Conservation (phyloP, 2,888 invertebrate genomes). For the Koerneria pararmatus region DNA sequence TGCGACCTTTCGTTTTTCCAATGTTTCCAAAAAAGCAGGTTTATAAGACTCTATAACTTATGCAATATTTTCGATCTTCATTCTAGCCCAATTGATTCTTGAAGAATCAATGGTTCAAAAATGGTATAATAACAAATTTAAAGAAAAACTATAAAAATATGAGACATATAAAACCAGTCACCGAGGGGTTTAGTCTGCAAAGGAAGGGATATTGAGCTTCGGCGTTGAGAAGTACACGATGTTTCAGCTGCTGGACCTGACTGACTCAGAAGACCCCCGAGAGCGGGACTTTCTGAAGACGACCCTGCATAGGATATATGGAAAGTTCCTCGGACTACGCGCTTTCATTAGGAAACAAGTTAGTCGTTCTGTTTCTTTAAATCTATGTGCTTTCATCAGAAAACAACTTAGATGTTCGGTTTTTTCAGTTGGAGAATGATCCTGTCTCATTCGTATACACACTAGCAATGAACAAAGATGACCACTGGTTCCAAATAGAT, state of each 20-base stretch:
- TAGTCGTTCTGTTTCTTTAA: neutral
- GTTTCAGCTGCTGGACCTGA: conserved; percentile 85
- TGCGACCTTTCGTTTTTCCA: no score
- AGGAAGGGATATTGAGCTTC: neutral
- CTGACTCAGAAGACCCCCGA: conserved; percentile 97
- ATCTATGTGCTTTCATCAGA: conserved; percentile 27
- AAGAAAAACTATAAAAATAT: conserved; percentile 4
- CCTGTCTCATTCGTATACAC: no score
- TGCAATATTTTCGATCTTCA: neutral
- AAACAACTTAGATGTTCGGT: neutral
- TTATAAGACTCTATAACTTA: no score
- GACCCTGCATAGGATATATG: conserved; percentile 95
- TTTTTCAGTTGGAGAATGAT: neutral
- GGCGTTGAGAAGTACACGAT: no score
- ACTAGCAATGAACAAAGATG: no score
- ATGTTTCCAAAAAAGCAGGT: no score
- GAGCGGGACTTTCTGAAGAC: conserved; percentile 98
- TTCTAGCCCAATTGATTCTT: no score
- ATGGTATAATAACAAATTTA: conserved; percentile 15
- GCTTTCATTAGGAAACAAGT: conserved; percentile 64
- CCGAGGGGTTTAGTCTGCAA: neutral
- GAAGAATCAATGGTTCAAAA: no score
- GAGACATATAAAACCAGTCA: neutral
- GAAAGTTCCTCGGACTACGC: conserved; percentile 94
- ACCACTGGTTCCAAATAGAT: no score